Base-by-base conservation (phyloP, 2,797 vertebrate genomes). In the Sebastes hubbsi region DNA sequence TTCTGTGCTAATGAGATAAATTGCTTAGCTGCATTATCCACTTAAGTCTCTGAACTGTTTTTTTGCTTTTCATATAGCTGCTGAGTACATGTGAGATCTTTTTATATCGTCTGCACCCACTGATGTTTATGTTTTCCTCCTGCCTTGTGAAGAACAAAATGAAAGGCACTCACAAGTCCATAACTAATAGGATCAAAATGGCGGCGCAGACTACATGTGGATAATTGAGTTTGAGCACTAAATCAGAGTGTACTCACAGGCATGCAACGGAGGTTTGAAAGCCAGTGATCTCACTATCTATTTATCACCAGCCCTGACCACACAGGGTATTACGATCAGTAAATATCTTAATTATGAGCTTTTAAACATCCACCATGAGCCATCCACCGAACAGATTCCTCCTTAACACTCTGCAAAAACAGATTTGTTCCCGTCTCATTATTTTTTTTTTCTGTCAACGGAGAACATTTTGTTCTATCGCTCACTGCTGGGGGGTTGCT, bases 111-210 rank as follows among this genome's bases (percentile, higher is more conserved):
- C 30, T 67, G 30, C 70, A 54, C 56, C 32, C 70, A 36, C 69
- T 46, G 54, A 32, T 72, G 69, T 75, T 84, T 84, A 70, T 60
- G 36, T 76, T 77, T 75, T 34, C 61, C 65, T 52, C 10, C 16
- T n/a, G 63, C 49, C 58, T 85, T 54, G 60, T 81, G 71, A 88
- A 69, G 76, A 84, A 72, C 80, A 62, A 88, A 91, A 87, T 73
- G 36, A 91, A 93, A 92, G 82, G 79, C 88, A 89, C 79, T 92
- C 72, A 78, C 36, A 89, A 78, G 84, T 88, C 90, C 81, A 84
- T 85, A 89, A 82, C 81, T 94, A 94, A 94, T 87, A 59, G 72
- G 87, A 94, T 95, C 89, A 92, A 87, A 82, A 87, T 84, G 87
- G 66, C 72, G 80, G 78, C 54, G 65, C 58, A 72, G 86, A 70